Percentiles rank a stretch among this genome's conserved stretches.
phyloP scores from a whole-genome alignment of 2,113 vertebrate species.

The Ancistrus triradiatus region DNA sequence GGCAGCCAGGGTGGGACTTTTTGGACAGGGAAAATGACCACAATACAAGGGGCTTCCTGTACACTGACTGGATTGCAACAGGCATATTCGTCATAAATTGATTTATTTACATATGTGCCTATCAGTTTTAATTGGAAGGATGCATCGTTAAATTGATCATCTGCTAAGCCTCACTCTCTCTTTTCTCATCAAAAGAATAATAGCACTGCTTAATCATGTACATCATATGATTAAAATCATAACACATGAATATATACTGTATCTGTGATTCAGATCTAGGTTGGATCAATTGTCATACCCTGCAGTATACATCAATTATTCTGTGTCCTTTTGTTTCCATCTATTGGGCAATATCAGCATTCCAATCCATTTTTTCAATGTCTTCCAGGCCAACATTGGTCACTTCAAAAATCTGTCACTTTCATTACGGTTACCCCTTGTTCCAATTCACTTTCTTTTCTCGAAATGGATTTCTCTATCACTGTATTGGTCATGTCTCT shows the following conservation, averaged over 20 bases:
- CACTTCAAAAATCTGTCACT: slow-evolving; percentile 10
- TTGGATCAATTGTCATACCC: not conserved
- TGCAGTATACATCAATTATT: not conserved
- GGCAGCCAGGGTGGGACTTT: too few relatives aligned
- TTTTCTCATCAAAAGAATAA: too few relatives aligned
- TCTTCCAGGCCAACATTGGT: slow-evolving; percentile 1
- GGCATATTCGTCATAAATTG: too few relatives aligned
- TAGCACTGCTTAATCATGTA: not conserved
- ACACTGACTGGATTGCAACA: too few relatives aligned
- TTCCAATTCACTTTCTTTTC: slow-evolving; percentile 26
- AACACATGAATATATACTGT: not conserved
- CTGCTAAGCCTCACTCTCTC: too few relatives aligned
- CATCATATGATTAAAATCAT: not conserved
- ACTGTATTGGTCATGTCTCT: not conserved
- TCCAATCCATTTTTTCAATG: not conserved
- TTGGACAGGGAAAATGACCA: too few relatives aligned
- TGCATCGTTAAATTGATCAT: too few relatives aligned
- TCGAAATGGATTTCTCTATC: slow-evolving; percentile 32
- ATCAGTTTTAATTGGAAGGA: not conserved
- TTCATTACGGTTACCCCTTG: slow-evolving; percentile 23
- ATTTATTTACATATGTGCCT: not conserved
- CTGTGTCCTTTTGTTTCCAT: slow-evolving; percentile 13
- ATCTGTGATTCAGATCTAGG: not conserved
- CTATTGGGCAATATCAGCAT: not conserved
- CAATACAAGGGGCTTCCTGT: too few relatives aligned